These are phyloP conservation scores for Macrochelys suwanniensis DNA, from an alignment of 2,797 vertebrate species.

Conservation along the genomic window DNA sequence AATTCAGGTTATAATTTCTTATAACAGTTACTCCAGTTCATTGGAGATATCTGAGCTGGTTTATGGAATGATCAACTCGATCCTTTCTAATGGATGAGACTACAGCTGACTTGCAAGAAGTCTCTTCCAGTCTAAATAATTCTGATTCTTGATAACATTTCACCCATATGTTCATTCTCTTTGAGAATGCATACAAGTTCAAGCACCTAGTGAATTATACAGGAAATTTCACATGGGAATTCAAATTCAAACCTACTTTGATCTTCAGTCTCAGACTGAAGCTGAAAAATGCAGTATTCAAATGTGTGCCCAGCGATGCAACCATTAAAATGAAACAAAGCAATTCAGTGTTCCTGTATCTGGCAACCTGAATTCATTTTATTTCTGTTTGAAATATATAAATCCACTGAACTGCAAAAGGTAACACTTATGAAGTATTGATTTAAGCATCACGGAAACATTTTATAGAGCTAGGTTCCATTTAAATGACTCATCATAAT, in stretches of 20 bases:
- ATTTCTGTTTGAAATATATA: slow-evolving; percentile 25
- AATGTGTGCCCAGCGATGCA: background rate
- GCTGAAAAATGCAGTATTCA: background rate
- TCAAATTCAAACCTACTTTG: background rate
- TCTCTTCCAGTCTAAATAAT: background rate
- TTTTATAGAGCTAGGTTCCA: slow-evolving; percentile 1
- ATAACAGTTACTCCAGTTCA: background rate
- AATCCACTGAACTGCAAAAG: slow-evolving; percentile 22
- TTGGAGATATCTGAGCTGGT: background rate
- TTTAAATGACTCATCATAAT: background rate
- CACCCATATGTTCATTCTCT: background rate
- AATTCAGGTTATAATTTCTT: background rate
- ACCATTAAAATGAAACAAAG: slow-evolving; percentile 21
- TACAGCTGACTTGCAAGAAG: background rate
- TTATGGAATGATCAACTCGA: background rate
- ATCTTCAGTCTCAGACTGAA: slow-evolving; percentile 3
- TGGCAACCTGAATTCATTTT: slow-evolving; percentile 19
- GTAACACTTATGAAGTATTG: slow-evolving; percentile 35
- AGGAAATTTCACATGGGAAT: slow-evolving; percentile 12
- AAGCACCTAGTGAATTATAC: slow-evolving; percentile 3
- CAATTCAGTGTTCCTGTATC: slow-evolving; percentile 1
- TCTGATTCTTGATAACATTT: slow-evolving; percentile 24
- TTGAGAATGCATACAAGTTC: background rate
- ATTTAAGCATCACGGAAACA: slow-evolving; percentile 20
- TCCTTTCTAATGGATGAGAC: background rate